Conservation (phyloP, 2,888 invertebrate species). For the Archips xylosteana region DNA sequence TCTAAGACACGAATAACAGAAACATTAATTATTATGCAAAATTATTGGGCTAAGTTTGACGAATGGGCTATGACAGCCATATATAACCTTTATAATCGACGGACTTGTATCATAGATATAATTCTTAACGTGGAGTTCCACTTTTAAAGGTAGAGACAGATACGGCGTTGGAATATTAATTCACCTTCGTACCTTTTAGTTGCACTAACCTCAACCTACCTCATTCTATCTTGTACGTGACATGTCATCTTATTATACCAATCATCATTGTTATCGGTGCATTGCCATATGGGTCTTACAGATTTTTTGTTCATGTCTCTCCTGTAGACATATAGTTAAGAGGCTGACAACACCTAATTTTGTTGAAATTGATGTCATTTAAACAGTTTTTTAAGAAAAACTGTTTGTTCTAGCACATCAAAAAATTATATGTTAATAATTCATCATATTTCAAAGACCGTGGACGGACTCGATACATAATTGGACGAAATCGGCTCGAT, state of each 20-base stretch:
- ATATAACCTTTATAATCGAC: conserved; percentile 33
- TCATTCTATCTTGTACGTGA: neutral
- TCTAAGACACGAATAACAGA: conserved; percentile 11
- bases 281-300: too few species aligned
- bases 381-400: too few species aligned
- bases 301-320: too few species aligned
- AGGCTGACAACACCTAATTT: too few species aligned
- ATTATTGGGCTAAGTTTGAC: conserved; percentile 31
- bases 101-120: conserved; percentile 17
- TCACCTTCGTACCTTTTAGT: conserved; percentile 23
- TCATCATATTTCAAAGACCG: too few species aligned
- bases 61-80: conserved; percentile 23
- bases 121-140: conserved; percentile 31
- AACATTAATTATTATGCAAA: conserved; percentile 36
- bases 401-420: too few species aligned
- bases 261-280: neutral
- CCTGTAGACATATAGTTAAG: too few species aligned
- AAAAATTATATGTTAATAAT: too few species aligned
- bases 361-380: too few species aligned
- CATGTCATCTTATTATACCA: neutral
- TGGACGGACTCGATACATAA: too few species aligned
- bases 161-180: conserved; percentile 37
- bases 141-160: conserved; percentile 22
- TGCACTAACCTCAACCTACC: conserved; percentile 4
- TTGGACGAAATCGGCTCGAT: too few species aligned